Percentiles rank a stretch among this genome's conserved stretches.
Conservation (phyloP, 2,888 invertebrate genomes). For the Drosophila demipolita region DNA sequence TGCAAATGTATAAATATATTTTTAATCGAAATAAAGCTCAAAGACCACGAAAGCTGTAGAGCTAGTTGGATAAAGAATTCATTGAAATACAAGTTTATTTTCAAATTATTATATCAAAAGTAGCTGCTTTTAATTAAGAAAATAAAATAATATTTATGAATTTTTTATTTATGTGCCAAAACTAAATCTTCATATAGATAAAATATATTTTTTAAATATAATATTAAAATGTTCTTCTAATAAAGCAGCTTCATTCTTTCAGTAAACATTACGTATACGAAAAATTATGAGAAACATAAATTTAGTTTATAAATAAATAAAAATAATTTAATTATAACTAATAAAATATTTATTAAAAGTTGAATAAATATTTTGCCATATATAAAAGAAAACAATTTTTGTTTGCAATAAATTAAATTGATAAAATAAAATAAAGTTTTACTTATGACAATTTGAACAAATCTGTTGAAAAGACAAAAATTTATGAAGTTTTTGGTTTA, state of each 20-base stretch:
- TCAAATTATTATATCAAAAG: neutral
- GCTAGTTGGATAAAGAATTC: neutral
- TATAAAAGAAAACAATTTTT: neutral
- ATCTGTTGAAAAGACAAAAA: neutral
- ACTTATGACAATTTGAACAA: neutral
- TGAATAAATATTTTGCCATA: no score
- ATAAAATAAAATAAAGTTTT: neutral
- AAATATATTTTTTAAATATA: no score
- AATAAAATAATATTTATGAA: neutral
- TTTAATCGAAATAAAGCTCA: neutral
- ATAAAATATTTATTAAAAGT: neutral
- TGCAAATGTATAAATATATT: neutral
- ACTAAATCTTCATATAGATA: no score
- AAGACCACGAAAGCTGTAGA: neutral
- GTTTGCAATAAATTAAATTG: neutral
- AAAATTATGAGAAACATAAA: no score
- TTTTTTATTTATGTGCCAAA: no score
- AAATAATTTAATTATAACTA: neutral
- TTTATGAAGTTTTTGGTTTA: neutral
- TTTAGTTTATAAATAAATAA: no score
- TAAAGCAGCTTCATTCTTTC: no score
- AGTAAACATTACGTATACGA: no score
- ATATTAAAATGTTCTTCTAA: no score
- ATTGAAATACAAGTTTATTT: neutral
- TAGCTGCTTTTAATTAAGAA: neutral